Conservation (phyloP, 2,888 invertebrate species). For the Noctua janthina region DNA sequence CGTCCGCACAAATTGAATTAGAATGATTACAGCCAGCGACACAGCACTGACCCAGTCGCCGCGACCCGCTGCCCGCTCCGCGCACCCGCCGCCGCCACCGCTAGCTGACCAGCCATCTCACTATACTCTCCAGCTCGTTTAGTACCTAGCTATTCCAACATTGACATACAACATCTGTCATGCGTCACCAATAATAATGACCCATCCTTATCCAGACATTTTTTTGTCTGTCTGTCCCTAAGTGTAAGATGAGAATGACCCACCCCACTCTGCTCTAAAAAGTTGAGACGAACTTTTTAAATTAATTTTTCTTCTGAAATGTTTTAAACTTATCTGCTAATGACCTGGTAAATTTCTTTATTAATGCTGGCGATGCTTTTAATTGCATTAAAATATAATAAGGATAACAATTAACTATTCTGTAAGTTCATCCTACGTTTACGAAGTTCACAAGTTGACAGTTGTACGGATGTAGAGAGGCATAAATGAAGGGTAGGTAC, state of each 20-base stretch:
- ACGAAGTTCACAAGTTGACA: conserved; percentile 42
- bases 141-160: conserved; percentile 10
- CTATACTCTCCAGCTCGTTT: conserved; percentile 14
- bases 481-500: conserved; percentile 4
- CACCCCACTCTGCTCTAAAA: conserved; percentile 40
- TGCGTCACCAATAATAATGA: conserved; percentile 20
- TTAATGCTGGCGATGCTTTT: conserved; percentile 24
- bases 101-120: conserved; percentile 13
- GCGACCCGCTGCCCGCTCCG: conserved; percentile 44
- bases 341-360: conserved; percentile 55
- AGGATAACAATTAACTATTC: conserved; percentile 19
- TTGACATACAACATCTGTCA: conserved; percentile 6
- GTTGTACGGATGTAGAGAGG: conserved; percentile 13
- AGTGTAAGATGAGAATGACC: conserved; percentile 14
- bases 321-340: conserved; percentile 41
- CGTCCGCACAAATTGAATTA: conserved; percentile 85
- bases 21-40: conserved; percentile 81
- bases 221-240: conserved; percentile 16
- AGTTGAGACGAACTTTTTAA: conserved; percentile 55
- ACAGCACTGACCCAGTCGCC: conserved; percentile 64
- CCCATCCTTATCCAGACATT: conserved; percentile 29
- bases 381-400: conserved; percentile 29
- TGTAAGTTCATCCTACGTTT: conserved; percentile 14
- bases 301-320: conserved; percentile 52
- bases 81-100: conserved; percentile 2